These are phyloP conservation scores for Sebastes goodei DNA, from an alignment of 2,797 vertebrate species.

Conservation along the genomic window DNA sequence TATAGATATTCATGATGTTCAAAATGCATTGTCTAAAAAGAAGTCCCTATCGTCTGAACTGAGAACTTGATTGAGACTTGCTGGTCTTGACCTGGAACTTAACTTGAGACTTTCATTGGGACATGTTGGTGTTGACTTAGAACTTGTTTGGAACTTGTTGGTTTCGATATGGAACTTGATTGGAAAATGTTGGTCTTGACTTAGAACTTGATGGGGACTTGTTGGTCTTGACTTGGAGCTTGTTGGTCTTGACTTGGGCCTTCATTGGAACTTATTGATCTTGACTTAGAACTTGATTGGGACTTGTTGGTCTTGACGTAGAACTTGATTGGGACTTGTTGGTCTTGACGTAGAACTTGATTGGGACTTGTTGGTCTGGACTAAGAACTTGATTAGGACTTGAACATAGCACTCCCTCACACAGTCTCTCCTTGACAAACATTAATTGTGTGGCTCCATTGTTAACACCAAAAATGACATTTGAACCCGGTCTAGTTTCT, in stretches of 20 bases:
- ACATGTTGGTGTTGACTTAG: background rate
- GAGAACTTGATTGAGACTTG: background rate
- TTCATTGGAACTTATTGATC: too few species aligned
- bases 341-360: background rate
- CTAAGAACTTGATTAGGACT: fast-evolving
- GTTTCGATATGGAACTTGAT: too few species aligned
- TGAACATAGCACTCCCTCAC: background rate
- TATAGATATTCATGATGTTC: too few species aligned
- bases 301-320: fast-evolving
- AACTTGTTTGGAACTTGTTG: too few species aligned
- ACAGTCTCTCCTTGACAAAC: background rate
- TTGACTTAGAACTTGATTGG: too few species aligned
- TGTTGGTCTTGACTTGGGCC: too few species aligned
- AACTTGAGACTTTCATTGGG: too few species aligned
- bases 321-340: background rate
- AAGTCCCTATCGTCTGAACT: too few species aligned
- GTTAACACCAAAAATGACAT: background rate
- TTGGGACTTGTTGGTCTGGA: background rate
- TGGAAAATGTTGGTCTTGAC: background rate
- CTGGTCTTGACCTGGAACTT: too few species aligned
- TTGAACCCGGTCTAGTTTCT: background rate
- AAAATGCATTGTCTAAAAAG: too few species aligned
- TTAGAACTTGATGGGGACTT: background rate
- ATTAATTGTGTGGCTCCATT: background rate
- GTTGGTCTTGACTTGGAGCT: too few species aligned